Evolutionary conservation across 2,797 vertebrate species (phyloP).

Genomic region (Dermochelys coriacea): DNA sequence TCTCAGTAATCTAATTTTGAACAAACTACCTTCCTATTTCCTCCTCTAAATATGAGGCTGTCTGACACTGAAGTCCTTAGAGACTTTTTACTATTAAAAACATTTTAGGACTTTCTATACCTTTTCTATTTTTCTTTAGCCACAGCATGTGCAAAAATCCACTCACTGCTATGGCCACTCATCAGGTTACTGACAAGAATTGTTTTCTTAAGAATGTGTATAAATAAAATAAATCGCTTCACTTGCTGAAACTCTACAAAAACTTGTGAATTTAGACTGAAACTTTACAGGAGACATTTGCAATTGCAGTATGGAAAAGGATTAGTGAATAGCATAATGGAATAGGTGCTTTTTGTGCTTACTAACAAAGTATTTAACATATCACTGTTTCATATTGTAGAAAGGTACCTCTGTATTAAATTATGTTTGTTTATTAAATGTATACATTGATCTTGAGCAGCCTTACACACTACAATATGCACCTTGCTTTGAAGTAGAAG

Average conservation of each 20-base stretch:
- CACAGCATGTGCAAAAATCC: neutral
- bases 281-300: neutral
- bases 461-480: neutral
- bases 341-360: neutral
- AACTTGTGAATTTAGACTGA: neutral
- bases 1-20: neutral
- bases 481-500: neutral
- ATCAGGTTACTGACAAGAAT: neutral
- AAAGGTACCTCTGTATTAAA: neutral
- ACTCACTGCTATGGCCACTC: neutral
- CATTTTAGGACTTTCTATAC: neutral
- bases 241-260: neutral
- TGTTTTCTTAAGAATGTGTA: neutral
- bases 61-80: neutral
- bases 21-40: neutral
- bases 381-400: neutral
- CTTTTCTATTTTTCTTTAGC: neutral
- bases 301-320: neutral
- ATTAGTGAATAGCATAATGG: neutral
- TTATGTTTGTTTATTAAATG: slow-evolving; percentile 26
- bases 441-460: neutral
- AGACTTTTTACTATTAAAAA: neutral
- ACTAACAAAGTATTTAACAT: neutral
- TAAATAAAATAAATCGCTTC: neutral
- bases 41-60: neutral